Conservation (phyloP, 1,140 invertebrate species). For the Cotesia glomerata region DNA sequence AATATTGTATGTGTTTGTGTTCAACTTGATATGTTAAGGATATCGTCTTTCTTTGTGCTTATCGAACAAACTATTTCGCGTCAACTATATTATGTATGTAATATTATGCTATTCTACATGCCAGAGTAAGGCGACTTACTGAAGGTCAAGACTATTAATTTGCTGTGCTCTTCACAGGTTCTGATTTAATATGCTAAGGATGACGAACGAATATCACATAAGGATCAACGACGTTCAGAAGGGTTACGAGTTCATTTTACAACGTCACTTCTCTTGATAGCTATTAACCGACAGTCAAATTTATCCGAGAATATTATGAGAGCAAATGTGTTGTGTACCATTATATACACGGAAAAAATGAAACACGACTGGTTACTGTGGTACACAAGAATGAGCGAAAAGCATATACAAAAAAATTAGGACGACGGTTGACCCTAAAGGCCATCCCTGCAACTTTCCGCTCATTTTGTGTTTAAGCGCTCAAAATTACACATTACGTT, state of each 20-base stretch:
- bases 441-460: no score
- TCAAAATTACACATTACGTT: no score
- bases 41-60: slow-evolving; percentile 21
- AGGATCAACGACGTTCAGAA: slow-evolving; percentile 34
- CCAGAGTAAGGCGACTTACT: slow-evolving; percentile 20
- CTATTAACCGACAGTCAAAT: neutral
- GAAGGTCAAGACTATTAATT: slow-evolving; percentile 46
- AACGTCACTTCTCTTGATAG: neutral
- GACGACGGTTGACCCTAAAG: no score
- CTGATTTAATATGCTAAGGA: slow-evolving; percentile 47
- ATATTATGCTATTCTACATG: neutral
- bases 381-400: no score
- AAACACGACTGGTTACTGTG: no score
- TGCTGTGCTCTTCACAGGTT: slow-evolving; percentile 40
- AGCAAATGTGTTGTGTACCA: neutral
- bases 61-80: slow-evolving; percentile 33
- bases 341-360: no score
- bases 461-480: no score
- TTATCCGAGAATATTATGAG: neutral
- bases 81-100: slow-evolving; percentile 18
- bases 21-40: neutral
- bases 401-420: no score
- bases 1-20: no score
- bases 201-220: slow-evolving; percentile 45
- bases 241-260: slow-evolving; percentile 48